Evolutionary conservation across 1,140 invertebrate species (phyloP), one percentile per base, ranked within the genome.

Genomic region (Idris sp.): DNA sequence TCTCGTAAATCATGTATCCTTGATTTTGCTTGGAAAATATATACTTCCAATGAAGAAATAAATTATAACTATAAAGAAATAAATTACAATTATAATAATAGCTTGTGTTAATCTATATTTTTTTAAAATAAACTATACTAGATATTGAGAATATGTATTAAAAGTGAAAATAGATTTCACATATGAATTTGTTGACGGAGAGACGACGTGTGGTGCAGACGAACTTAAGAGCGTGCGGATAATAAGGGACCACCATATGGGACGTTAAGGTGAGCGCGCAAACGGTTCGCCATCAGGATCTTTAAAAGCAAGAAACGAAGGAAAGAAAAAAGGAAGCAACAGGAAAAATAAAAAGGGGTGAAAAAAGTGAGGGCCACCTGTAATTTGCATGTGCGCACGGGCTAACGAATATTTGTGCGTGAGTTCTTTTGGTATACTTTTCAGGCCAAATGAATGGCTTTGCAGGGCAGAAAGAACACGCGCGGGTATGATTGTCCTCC

Each of bases 211-310:
- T 44, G 40, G 28, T 58, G 51, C 11, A 41, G 36, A n/a, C 9
- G 28, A 48, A 46, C 28, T 18, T 40, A 19, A 26, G 25, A 64
- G 73, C 80, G 74, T 82, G 80, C 78, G 76, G 79, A 81, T 82
- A 82, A 82, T 82, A 36, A 76, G 69, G 72, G 80, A 77, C 74
- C 74, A 82, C 78, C 80, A 82, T 82, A 82, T 82, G 80, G 80
- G 41, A 71, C 76, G 72, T 69, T 56, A 67, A 56, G 49, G 26
- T 11, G 30, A 54, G 36, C 49, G 49, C 14, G 33, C 73, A 51
- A 64, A 41, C 56, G 16, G 56, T 62, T 53, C 49, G 28, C 56
- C 56, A 40, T 59, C 54, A 15, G 54, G 38, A 40, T 28, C 46
- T 26, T 35, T 38, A 38, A 61, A 49, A 54, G 41, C 13, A 11